Evolutionary conservation across 2,888 invertebrate species (phyloP).

Genomic region (Lithodes maja): DNA sequence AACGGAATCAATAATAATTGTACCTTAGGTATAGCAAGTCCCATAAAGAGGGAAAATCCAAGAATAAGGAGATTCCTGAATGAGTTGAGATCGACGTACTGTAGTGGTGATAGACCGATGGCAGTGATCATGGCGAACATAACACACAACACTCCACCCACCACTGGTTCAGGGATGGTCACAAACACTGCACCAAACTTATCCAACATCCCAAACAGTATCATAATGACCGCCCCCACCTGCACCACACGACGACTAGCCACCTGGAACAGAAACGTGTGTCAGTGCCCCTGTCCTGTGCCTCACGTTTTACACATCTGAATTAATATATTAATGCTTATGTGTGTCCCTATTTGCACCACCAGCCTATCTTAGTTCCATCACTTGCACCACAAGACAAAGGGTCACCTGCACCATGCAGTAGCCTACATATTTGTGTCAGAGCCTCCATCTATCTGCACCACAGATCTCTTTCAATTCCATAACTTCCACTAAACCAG

Average conservation of each 20-base stretch:
- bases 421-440: too few species aligned
- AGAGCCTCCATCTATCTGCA: too few species aligned
- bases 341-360: too few species aligned
- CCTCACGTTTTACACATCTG: too few species aligned
- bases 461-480: too few species aligned
- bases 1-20: too few species aligned
- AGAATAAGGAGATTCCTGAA: conserved; percentile 91
- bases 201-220: conserved; percentile 83
- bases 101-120: conserved; percentile 85
- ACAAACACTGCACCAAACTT: conserved; percentile 78
- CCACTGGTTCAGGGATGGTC: conserved; percentile 73
- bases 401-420: too few species aligned
- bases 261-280: conserved; percentile 74
- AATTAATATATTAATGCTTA: too few species aligned
- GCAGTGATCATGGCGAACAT: conserved; percentile 89
- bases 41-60: conserved; percentile 90
- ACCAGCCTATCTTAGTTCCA: too few species aligned
- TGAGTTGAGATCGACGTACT: conserved; percentile 87
- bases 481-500: too few species aligned
- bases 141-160: conserved; percentile 86
- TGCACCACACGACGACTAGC: conserved; percentile 88
- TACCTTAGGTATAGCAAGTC: conserved; percentile 77
- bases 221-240: conserved; percentile 81
- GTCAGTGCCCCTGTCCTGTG: too few species aligned
- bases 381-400: too few species aligned